Conservation (phyloP, 1,140 invertebrate genomes). For the Atta texana region DNA sequence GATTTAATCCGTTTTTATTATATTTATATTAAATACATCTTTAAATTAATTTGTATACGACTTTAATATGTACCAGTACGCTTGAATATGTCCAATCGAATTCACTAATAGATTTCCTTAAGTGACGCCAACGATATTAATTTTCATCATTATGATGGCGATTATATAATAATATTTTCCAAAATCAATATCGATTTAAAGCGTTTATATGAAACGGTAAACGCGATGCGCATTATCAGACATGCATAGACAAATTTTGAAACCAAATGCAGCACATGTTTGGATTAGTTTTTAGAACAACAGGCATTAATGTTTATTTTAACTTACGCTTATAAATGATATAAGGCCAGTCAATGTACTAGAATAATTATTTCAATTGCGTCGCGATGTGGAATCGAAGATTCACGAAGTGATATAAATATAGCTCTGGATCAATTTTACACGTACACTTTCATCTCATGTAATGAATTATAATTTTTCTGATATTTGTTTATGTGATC, state of each 20-base stretch:
- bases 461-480: neutral
- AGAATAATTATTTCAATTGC: neutral
- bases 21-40: no score
- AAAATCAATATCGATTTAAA: neutral
- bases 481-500: neutral
- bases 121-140: neutral
- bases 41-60: no score
- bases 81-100: no score
- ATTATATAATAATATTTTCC: conserved; percentile 5
- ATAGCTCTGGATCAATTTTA: neutral
- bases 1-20: no score
- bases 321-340: conserved; percentile 42
- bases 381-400: neutral
- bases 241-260: conserved; percentile 44
- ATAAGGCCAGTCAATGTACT: conserved; percentile 20
- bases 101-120: no score
- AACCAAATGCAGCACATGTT: neutral
- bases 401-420: neutral
- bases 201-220: neutral
- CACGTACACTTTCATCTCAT: no score
- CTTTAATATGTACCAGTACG: no score
- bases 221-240: conserved; percentile 30
- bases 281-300: conserved; percentile 19
- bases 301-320: conserved; percentile 56
- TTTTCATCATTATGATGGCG: neutral